phyloP scores from a whole-genome alignment of 1,140 invertebrate genomes.

The Megalopta genalis region DNA sequence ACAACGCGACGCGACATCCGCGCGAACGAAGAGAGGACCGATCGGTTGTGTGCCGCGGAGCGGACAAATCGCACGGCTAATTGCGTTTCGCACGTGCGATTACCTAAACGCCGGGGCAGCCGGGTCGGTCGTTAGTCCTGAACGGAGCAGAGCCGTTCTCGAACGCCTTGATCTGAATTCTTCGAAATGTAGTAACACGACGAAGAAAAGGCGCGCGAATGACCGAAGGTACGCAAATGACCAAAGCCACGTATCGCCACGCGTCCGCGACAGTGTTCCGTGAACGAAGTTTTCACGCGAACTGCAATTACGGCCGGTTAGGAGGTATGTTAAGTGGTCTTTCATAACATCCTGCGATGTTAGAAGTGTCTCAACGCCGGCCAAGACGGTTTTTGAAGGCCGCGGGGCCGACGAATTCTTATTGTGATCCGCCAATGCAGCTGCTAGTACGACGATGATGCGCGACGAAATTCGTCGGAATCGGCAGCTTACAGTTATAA shows the following conservation, averaged over 20 bases:
- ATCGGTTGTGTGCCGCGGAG: neutral
- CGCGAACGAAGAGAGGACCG: too few species aligned
- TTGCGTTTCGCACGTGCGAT: neutral
- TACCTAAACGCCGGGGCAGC: neutral
- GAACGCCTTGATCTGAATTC: neutral
- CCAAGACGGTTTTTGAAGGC: neutral
- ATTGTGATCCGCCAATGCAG: too few species aligned
- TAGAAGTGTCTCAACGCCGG: neutral
- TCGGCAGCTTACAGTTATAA: too few species aligned
- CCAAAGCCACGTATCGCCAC: too few species aligned
- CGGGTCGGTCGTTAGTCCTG: neutral
- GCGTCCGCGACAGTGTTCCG: neutral
- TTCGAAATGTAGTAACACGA: neutral
- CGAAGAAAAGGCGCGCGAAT: neutral
- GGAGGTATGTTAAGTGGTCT: conserved; percentile 2
- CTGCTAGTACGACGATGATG: too few species aligned
- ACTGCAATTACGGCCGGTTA: conserved; percentile 1
- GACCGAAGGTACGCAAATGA: neutral
- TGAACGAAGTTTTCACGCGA: neutral
- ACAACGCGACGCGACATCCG: too few species aligned
- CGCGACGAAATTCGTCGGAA: too few species aligned
- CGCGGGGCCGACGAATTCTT: neutral
- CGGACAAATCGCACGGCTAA: neutral
- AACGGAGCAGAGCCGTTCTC: neutral
- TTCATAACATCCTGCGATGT: conserved; percentile 17